A percentile compares a stretch with the other conserved stretches of the same genome.
Evolutionary conservation across 2,888 invertebrate genomes (phyloP).

Genomic region (Toxonevra muliebris): DNA sequence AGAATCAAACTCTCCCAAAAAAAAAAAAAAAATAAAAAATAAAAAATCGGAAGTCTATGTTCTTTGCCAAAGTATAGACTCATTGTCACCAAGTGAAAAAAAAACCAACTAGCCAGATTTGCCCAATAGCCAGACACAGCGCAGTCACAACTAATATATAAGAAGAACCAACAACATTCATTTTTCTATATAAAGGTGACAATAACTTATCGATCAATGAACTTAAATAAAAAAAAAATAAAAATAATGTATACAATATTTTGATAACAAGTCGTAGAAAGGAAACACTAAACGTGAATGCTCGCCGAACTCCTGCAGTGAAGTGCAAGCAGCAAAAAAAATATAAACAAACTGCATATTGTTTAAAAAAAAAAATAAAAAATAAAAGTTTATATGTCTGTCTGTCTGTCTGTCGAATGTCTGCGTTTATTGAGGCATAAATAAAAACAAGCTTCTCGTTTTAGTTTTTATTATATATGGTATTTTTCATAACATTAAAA

Average conservation of each 20-base stretch:
- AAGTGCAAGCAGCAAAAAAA: neutral
- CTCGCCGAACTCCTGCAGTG: no score
- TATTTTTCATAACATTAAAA: neutral
- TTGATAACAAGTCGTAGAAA: no score
- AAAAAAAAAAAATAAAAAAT: conserved; percentile 37
- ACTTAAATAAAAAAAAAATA: conserved; percentile 41
- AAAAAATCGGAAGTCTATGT: conserved; percentile 56
- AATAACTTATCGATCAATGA: conserved; percentile 62
- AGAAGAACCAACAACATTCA: neutral
- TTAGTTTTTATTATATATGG: neutral
- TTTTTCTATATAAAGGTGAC: conserved; percentile 51
- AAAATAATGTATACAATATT: no score
- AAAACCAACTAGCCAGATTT: no score
- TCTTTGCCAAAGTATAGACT: conserved; percentile 35
- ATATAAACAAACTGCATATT: neutral
- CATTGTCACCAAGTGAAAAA: conserved; percentile 1
- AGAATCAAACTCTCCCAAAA: no score
- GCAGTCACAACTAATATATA: no score
- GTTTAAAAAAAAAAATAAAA: neutral
- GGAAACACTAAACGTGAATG: no score
- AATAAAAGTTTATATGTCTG: neutral
- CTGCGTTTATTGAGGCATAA: conserved; percentile 16
- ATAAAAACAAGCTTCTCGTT: neutral
- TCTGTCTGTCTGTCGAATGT: conserved; percentile 6
- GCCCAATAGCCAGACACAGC: no score